Conservation (phyloP, 2,888 invertebrate genomes). For the Tipula confusa region DNA sequence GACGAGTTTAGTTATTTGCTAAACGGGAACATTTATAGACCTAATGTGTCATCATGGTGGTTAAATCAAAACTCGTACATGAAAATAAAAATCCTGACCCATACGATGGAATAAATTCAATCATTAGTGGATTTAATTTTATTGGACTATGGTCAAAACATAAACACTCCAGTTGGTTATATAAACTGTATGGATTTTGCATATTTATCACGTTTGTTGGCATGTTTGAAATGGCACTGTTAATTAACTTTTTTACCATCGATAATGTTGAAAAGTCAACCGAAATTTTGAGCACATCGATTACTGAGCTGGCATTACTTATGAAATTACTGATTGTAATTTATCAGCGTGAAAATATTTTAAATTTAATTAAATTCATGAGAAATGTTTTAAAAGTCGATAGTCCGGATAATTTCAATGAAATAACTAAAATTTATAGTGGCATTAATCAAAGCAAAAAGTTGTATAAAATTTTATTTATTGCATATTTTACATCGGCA, state of each 20-base stretch:
- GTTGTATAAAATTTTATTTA: conserved; percentile 9
- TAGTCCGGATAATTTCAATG: neutral
- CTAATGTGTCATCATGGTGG: neutral
- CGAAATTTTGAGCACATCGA: conserved; percentile 1
- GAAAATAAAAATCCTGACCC: neutral
- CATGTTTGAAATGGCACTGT: neutral
- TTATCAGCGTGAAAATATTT: neutral
- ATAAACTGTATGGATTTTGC: neutral
- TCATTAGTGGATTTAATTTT: neutral
- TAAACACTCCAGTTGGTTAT: neutral
- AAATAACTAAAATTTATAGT: neutral
- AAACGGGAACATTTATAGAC: neutral
- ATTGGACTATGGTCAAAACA: conserved; percentile 1
- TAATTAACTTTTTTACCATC: conserved; percentile 26
- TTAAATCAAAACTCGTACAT: neutral
- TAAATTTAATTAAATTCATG: neutral
- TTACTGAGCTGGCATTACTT: neutral
- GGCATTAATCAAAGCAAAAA: neutral
- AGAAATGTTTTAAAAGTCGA: neutral
- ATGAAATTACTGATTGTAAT: neutral
- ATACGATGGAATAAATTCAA: neutral
- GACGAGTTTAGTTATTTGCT: neutral
- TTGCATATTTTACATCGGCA: neutral
- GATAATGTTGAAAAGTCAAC: neutral
- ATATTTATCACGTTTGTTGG: neutral